Evolutionary conservation across 1,140 invertebrate species (phyloP), one percentile per base, ranked within the genome.

Genomic region (Dermatophagoides farinae): DNA sequence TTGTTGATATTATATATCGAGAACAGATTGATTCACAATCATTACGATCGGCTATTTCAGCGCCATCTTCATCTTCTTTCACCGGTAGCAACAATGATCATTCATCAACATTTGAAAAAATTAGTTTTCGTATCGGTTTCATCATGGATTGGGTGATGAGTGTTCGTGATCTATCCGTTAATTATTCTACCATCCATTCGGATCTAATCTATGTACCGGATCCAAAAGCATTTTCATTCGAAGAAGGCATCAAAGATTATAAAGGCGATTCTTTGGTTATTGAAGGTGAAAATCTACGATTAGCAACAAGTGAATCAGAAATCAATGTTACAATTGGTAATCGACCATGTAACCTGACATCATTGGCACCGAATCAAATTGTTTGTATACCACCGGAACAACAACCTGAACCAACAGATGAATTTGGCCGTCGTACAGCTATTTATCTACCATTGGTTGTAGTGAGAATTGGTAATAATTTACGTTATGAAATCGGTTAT

Each of bases 191-290:
- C 64, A 75, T 90, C 9, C 74, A 82, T 25, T 82, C 82, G 53
- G 82, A 83, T 43, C 76, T 97, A 67, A 74, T 85, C 0, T 96
- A 95, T 72, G 84, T 88, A 16, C 82, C 88, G 57, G 91, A 98
- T 77, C 93, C 93, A 0, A 82, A 83, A 65, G 88, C 95, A 68
- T 82, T 82, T 65, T 79, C 85, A 57, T 96, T 96, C 72, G 80
- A 83, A 65, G 64, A 62, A 52, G 65, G 64, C 31, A 77, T 90
- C 54, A 65, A 62, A 63, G 52, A 62, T 57, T 39, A 77, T 89
- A 2, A 95, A 95, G 71, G 88, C 25, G 92, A 97, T 70, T 86
- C 88, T 6, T 73, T 97, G 47, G 90, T 97, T 1, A 92, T 97
- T 66, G 89, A 95, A 75, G 90, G 90, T 9, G 84, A 89, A 71